phyloP scores from a whole-genome alignment of 2,888 invertebrate species.

The Lysandra bellargus region DNA sequence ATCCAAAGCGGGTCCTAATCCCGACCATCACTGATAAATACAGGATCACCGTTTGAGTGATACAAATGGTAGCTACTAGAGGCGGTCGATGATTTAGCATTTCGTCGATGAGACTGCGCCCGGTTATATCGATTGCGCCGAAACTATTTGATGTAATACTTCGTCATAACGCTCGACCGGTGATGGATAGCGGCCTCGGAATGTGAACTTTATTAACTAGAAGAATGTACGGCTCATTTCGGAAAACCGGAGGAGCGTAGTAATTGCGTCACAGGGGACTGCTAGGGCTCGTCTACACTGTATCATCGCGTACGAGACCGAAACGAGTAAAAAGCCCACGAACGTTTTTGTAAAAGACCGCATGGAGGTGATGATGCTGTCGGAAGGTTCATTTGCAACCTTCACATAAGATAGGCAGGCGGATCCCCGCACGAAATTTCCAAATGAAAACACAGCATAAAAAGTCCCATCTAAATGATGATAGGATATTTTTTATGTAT shows the following conservation, averaged over 20 bases:
- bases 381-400: background rate
- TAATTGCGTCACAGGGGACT: conserved; percentile 9
- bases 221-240: conserved; percentile 15
- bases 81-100: conserved; percentile 16
- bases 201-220: conserved; percentile 13
- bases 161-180: conserved; percentile 18
- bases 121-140: conserved; percentile 14
- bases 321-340: background rate
- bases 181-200: conserved; percentile 1
- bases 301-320: background rate
- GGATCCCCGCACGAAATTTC: background rate
- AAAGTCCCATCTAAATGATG: conserved; percentile 14
- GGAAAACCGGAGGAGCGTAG: conserved; percentile 8
- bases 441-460: conserved; percentile 13
- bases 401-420: background rate
- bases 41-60: background rate
- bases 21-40: background rate
- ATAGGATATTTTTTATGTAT: conserved; percentile 23
- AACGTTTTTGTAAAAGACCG: background rate
- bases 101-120: background rate
- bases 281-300: background rate
- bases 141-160: conserved; percentile 18
- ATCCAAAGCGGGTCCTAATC: background rate
- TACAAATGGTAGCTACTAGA: background rate
- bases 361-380: background rate